Evolutionary conservation across 64 coral and sea anemone species (phyloP).

Genomic region (Cladopsammia gracilis): DNA sequence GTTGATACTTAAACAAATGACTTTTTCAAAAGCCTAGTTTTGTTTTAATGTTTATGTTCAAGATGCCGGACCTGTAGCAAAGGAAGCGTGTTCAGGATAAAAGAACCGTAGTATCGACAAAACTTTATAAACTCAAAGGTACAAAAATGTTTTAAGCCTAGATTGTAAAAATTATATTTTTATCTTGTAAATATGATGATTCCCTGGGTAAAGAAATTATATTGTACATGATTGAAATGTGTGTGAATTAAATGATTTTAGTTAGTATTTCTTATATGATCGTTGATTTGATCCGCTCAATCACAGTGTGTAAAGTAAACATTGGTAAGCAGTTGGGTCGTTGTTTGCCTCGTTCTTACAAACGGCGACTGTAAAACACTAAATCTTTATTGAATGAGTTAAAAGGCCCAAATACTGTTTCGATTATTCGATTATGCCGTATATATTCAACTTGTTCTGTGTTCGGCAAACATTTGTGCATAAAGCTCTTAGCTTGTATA

Average conservation of each 20-base stretch:
- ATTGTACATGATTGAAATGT: constrained; percentile 16
- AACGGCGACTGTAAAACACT: background rate
- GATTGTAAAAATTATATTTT: constrained; percentile 27
- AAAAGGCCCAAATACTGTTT: constrained; percentile 14
- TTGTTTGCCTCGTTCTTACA: background rate
- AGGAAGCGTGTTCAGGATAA: background rate
- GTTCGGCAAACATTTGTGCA: constrained; percentile 48
- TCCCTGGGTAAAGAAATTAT: constrained; percentile 13
- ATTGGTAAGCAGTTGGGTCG: background rate
- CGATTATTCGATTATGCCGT: constrained; percentile 4
- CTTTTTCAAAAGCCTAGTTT: background rate
- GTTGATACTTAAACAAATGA: background rate
- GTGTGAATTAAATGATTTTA: constrained; percentile 8
- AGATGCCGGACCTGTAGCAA: too few species aligned
- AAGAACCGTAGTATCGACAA: background rate
- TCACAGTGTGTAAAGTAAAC: background rate
- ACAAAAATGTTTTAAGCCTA: background rate
- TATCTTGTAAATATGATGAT: constrained; percentile 19
- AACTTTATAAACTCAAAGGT: background rate
- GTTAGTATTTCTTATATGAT: background rate
- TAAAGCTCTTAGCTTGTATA: constrained; percentile 5
- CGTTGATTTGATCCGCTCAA: background rate
- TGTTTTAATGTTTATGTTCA: background rate
- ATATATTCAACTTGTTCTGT: background rate
- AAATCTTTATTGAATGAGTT: background rate